phyloP scores from a whole-genome alignment of 2,797 vertebrate genomes.

The Coranthus polyacanthus region DNA sequence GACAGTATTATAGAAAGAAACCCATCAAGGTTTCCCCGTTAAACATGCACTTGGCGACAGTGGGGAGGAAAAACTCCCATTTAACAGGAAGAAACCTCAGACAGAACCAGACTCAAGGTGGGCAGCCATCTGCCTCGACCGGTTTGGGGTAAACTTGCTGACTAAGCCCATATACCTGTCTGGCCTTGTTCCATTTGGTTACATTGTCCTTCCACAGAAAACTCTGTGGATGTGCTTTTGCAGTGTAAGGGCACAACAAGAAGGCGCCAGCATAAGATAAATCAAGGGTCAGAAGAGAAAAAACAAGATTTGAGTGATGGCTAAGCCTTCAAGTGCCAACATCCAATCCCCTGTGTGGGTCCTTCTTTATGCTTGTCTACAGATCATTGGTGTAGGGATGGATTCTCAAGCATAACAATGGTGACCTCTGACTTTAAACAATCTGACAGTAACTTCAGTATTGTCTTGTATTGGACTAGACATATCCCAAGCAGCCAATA shows the following conservation, averaged over 20 bases:
- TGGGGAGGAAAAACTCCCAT: not conserved
- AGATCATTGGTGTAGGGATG: slow-evolving; percentile 28
- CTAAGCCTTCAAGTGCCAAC: slow-evolving; percentile 17
- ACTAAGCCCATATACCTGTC: slow-evolving; percentile 30
- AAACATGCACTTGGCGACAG: slow-evolving; percentile 1
- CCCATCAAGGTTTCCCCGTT: not conserved
- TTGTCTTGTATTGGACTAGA: not conserved
- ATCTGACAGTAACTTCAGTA: slow-evolving; percentile 14
- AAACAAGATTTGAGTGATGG: slow-evolving; percentile 35
- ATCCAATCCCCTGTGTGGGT: slow-evolving; percentile 17
- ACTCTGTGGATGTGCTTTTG: slow-evolving; percentile 30
- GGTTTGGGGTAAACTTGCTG: slow-evolving; percentile 37
- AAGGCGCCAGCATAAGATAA: slow-evolving; percentile 27
- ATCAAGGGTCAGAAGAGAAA: slow-evolving; percentile 45
- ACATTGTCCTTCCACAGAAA: slow-evolving; percentile 31
- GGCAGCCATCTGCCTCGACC: slow-evolving; percentile 10
- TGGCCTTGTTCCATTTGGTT: slow-evolving; percentile 28
- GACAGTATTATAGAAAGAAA: not conserved
- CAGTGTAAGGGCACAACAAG: slow-evolving; percentile 53
- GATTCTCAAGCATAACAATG: slow-evolving; percentile 12
- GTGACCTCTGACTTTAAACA: slow-evolving; percentile 21
- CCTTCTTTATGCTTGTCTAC: slow-evolving; percentile 34
- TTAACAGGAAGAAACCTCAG: slow-evolving; percentile 5
- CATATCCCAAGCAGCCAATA: not conserved
- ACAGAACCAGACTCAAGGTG: slow-evolving; percentile 8